Evolutionary conservation across 2,888 invertebrate genomes (phyloP).

Genomic region (Pristionchus fissidentatus): DNA sequence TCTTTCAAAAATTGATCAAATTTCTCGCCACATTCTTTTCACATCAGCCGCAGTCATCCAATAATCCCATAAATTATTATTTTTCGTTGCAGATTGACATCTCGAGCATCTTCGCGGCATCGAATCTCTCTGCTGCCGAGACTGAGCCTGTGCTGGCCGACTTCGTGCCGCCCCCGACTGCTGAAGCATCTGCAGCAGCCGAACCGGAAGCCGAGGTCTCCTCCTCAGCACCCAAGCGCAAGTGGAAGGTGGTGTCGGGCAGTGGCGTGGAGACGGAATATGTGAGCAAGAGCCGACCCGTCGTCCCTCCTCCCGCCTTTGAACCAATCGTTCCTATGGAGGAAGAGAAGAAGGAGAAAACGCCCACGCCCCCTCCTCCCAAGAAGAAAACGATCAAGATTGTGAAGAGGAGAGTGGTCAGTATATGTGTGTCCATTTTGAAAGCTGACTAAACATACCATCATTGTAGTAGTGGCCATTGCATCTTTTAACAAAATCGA

Average conservation of each 20-base stretch:
- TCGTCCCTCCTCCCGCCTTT: not conserved
- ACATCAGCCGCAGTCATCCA: too few relatives aligned
- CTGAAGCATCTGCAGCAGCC: too few relatives aligned
- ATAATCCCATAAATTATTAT: too few relatives aligned
- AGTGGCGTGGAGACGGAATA: conserved; percentile 27
- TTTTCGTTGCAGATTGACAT: conserved; percentile 27
- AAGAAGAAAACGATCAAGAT: conserved; percentile 21
- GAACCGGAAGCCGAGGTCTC: too few relatives aligned
- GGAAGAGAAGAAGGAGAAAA: not conserved
- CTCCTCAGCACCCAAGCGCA: not conserved
- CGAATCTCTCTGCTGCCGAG: not conserved
- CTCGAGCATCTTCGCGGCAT: not conserved
- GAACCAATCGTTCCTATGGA: not conserved
- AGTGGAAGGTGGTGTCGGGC: conserved; percentile 12
- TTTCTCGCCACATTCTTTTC: too few relatives aligned
- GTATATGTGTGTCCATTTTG: too few relatives aligned
- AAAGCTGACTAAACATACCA: too few relatives aligned
- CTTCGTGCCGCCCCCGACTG: not conserved
- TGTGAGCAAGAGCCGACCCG: not conserved
- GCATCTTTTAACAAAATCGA: too few relatives aligned
- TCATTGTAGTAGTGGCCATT: too few relatives aligned
- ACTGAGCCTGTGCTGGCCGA: not conserved
- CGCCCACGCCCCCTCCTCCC: not conserved
- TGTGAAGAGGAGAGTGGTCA: too few relatives aligned
- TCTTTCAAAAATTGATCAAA: not conserved